Conservation (phyloP, 2,113 vertebrate genomes). For the Dicrurus megarhynchus region DNA sequence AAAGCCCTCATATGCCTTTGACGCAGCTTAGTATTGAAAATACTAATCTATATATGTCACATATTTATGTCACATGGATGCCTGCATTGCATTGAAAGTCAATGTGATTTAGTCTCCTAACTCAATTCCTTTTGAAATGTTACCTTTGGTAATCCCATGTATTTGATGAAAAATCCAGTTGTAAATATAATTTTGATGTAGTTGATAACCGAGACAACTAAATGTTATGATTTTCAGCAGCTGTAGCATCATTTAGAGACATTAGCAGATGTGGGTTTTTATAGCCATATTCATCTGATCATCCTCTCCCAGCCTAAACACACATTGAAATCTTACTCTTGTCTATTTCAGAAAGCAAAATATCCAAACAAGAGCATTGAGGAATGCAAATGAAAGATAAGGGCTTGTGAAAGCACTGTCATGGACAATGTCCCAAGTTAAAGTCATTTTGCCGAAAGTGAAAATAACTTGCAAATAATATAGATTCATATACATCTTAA, state of each 20-base stretch:
- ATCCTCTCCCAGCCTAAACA: not conserved
- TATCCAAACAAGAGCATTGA: not conserved
- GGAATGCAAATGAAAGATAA: not conserved
- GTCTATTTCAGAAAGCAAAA: not conserved
- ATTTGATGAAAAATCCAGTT: conserved; percentile 46
- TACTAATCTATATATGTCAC: not conserved
- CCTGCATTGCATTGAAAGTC: conserved; percentile 21
- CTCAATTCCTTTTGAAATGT: conserved; percentile 54
- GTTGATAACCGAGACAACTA: conserved; percentile 35
- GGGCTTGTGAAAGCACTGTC: not conserved
- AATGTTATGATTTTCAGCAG: conserved; percentile 44
- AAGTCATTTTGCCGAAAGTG: not conserved
- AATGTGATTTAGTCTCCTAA: conserved; percentile 53
- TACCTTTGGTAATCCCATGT: conserved; percentile 18
- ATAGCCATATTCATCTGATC: conserved; percentile 11
- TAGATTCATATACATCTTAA: not conserved
- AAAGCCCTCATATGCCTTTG: not conserved
- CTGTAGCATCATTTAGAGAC: not conserved
- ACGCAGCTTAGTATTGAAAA: not conserved
- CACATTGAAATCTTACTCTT: not conserved
- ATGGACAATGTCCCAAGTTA: not conserved
- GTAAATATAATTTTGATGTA: conserved; percentile 48
- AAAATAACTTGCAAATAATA: not conserved
- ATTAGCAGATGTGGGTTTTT: conserved; percentile 35
- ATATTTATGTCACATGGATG: conserved; percentile 11